These are phyloP conservation scores for Odocoileus virginianus DNA, from an alignment of 2,113 vertebrate species.

Conservation along the genomic window DNA sequence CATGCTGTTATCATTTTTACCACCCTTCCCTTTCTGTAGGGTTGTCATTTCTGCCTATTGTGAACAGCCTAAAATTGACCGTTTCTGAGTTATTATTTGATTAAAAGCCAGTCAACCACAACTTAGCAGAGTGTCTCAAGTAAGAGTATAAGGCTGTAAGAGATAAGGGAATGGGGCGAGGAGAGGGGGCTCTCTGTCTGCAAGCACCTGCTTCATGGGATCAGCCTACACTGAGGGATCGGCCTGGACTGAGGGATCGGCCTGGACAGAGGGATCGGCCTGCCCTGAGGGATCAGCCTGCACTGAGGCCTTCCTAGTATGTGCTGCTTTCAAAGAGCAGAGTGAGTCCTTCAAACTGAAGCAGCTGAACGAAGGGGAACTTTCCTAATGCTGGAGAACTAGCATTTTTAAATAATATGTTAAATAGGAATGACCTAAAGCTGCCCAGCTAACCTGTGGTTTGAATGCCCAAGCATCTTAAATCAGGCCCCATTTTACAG, in stretches of 20 bases:
- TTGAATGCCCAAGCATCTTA: not conserved
- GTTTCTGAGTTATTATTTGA: not conserved
- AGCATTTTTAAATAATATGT: not conserved
- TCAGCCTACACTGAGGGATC: not conserved
- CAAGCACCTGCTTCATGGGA: not conserved
- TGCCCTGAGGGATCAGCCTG: too few relatives aligned
- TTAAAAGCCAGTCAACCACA: not conserved
- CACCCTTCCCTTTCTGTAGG: not conserved
- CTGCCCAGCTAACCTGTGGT: not conserved
- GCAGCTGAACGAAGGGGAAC: not conserved
- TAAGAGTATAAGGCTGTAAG: not conserved
- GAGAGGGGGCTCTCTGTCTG: not conserved
- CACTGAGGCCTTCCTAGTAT: not conserved
- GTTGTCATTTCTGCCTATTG: not conserved
- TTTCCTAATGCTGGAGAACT: not conserved
- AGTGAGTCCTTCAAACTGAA: not conserved
- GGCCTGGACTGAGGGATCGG: not conserved
- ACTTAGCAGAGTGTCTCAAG: not conserved
- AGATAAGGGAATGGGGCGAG: fast-evolving
- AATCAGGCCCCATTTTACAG: not conserved
- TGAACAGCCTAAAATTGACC: not conserved
- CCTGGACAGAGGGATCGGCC: not conserved
- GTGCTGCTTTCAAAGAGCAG: not conserved
- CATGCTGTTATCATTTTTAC: not conserved
- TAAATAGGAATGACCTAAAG: not conserved